Base-by-base conservation (phyloP, 1,140 invertebrate genomes). In the Cheumatopsyche charites region DNA sequence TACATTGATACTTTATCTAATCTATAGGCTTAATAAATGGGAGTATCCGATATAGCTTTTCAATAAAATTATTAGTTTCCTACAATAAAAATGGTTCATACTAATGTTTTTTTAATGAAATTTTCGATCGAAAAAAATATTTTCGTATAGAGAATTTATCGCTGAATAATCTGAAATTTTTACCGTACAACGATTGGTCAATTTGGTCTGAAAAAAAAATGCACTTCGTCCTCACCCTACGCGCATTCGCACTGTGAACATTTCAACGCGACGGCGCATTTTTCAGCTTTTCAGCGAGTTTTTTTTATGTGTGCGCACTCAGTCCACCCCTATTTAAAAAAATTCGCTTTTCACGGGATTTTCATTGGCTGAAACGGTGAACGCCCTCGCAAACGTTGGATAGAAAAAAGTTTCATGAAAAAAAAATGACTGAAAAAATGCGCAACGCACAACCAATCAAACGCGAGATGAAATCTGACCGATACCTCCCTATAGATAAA, bases 211-310 rank as follows among this genome's bases (percentile, higher is more conserved):
- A 36, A 36, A 36, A 36, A 36, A 36, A 36, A 36, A 36, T 36
- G 29, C 29, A 36, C 9, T 36, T 36, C 9, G 29, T 4, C 3
- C 29, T 9, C 29, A 36, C 29, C 29, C 29, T 36, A 36, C 29
- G 29, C 29, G 29, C 29, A 36, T 36, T 36, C 29, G 29, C 29
- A 36, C 29, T 36, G 23, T 19, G 25, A 58, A 52, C 23, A 29
- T 36, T 36, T 68, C 61, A 65, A 49, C 41, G 69, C 69, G 69
- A 29, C 69, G 69, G 69, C 69, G 69, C 69, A 71, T 71, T 71
- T 71, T 71, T 62, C 55, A 62, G 69, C 69, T 45, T 65, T 68
- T 58, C 47, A 68, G 66, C 69, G 29, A 11, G 9, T 23, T 58
- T 58, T 68, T 71, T 71, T 71, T 70, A 62, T 47, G 55, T 58